A percentile compares a stretch with the other conserved stretches of the same genome.
Evolutionary conservation across 1,140 invertebrate species (phyloP).

Genomic region (Dinoponera quadriceps): DNA sequence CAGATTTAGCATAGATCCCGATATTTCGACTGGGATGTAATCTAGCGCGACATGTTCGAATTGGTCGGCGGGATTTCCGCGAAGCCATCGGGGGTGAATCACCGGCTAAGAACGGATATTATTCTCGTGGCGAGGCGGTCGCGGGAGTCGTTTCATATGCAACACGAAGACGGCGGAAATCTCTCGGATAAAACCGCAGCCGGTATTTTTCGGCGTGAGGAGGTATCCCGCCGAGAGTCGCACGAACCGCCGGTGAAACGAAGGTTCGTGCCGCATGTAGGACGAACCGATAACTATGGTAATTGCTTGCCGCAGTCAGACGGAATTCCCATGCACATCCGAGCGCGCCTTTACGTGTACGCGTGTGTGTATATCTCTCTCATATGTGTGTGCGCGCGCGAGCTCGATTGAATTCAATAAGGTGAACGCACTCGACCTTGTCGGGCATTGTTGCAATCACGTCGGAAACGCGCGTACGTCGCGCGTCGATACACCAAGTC

Average conservation of each 20-base stretch:
- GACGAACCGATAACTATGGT: conserved; percentile 49
- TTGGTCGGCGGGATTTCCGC: no score
- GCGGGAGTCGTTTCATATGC: background rate
- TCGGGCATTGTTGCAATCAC: conserved; percentile 30
- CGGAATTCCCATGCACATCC: conserved; percentile 18
- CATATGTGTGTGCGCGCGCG: no score
- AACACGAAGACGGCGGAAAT: background rate
- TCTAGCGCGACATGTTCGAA: no score
- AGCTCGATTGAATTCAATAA: conserved; percentile 28
- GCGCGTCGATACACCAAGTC: conserved; percentile 16
- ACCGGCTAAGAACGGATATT: background rate
- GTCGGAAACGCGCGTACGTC: conserved; percentile 19
- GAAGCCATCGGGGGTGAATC: background rate
- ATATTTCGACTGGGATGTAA: no score
- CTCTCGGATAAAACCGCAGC: conserved; percentile 15
- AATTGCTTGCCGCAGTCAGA: conserved; percentile 49
- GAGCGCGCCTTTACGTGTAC: background rate
- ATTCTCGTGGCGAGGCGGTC: background rate
- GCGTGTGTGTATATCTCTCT: no score
- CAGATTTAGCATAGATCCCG: no score
- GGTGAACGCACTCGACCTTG: conserved; percentile 37
- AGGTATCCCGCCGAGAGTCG: background rate
- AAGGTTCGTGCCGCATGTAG: conserved; percentile 45
- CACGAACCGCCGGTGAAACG: conserved; percentile 10
- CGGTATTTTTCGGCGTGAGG: conserved; percentile 4